Evolutionary conservation across 2,797 vertebrate genomes (phyloP).

Genomic region (Myiotriccus ornatus): DNA sequence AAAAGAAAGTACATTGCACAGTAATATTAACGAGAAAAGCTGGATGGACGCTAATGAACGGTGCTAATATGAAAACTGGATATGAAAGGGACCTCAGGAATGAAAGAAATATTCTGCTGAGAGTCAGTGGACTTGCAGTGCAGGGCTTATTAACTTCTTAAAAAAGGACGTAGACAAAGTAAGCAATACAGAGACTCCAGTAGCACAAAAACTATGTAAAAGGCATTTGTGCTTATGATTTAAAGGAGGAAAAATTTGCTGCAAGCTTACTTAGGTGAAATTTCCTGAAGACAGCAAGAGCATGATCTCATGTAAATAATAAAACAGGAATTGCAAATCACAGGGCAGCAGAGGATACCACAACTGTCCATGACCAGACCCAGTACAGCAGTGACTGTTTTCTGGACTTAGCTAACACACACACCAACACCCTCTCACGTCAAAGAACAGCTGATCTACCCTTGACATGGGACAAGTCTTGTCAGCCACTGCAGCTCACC

Average conservation of each 20-base stretch:
- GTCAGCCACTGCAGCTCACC: rapidly evolving
- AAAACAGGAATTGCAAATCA: not conserved
- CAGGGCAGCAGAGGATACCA: not conserved
- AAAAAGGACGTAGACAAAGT: not conserved
- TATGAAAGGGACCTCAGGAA: not conserved
- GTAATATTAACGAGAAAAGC: not conserved
- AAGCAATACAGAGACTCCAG: not conserved
- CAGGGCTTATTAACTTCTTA: not conserved
- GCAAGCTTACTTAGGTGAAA: not conserved
- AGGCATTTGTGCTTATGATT: not conserved
- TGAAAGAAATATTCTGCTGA: not conserved
- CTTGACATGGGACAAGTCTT: not conserved
- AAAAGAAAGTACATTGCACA: not conserved
- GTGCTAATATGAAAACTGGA: not conserved
- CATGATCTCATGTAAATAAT: not conserved
- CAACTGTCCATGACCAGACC: not conserved
- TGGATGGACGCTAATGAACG: not conserved
- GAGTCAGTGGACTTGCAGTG: not conserved
- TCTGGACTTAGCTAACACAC: not conserved
- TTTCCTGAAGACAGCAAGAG: not conserved
- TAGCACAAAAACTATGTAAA: not conserved
- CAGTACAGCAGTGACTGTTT: not conserved
- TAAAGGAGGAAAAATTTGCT: not conserved
- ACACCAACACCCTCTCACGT: not conserved
- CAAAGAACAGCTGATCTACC: not conserved